These are phyloP conservation scores for Falcaria lacertinaria DNA, from an alignment of 2,888 invertebrate species.

Conservation along the genomic window DNA sequence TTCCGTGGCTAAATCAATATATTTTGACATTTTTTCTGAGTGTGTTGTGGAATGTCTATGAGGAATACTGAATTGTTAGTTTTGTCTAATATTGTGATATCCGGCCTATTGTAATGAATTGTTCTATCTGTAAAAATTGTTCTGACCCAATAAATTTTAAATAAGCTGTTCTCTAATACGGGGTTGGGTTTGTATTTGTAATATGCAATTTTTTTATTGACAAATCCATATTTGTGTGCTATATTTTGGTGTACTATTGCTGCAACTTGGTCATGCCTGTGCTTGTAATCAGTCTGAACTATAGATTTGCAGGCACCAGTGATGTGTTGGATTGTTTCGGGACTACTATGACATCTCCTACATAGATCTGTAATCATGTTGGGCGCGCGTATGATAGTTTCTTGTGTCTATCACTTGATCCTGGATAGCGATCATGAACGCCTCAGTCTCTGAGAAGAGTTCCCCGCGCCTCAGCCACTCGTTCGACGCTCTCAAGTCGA, in stretches of 20 bases:
- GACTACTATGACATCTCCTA: background rate
- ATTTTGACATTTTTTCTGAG: background rate
- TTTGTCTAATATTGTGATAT: no score
- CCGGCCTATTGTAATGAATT: no score
- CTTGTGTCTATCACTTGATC: constrained; percentile 4
- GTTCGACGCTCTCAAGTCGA: constrained; percentile 12
- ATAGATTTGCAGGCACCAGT: constrained; percentile 5
- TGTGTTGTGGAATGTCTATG: background rate
- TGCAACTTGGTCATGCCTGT: constrained; percentile 7
- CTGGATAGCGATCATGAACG: constrained; percentile 10
- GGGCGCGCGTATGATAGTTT: background rate
- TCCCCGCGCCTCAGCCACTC: constrained; percentile 8
- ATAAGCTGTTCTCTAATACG: no score
- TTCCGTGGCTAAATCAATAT: background rate
- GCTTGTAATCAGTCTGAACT: constrained; percentile 7
- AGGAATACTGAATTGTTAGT: no score
- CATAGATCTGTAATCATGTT: background rate
- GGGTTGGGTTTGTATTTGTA: background rate
- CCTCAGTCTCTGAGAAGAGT: constrained; percentile 12
- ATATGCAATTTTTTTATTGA: background rate
- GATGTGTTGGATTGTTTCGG: constrained; percentile 9
- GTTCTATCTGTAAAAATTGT: no score
- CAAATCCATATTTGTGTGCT: background rate
- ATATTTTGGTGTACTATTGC: constrained; percentile 1
- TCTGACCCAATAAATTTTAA: no score